phyloP scores from a whole-genome alignment of 2,888 invertebrate genomes.

The Microplitis manilae region DNA sequence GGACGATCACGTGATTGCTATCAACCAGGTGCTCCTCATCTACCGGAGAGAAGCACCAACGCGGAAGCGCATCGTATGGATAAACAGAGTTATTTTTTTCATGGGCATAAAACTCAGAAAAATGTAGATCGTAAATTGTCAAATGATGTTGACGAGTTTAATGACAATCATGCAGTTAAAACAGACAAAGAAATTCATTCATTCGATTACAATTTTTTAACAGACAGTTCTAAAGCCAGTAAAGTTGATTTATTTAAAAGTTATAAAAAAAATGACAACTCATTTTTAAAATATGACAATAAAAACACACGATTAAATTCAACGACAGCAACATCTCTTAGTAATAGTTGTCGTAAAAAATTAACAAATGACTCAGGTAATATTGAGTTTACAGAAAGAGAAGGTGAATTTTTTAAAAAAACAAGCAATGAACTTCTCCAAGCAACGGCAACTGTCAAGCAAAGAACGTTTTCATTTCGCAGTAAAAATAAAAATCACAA shows the following conservation, averaged over 20 bases:
- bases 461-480: conserved; percentile 58
- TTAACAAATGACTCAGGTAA: conserved; percentile 54
- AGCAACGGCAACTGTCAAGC: conserved; percentile 41
- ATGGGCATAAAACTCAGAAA: conserved; percentile 67
- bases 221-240: neutral
- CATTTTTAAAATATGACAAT: neutral
- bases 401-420: conserved; percentile 63
- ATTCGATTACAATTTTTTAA: conserved; percentile 6
- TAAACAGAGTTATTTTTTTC: conserved; percentile 67
- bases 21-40: conserved; percentile 39
- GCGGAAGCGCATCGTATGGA: conserved; percentile 57
- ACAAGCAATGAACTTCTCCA: conserved; percentile 56
- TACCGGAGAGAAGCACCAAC: conserved; percentile 46
- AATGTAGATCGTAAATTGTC: conserved; percentile 54
- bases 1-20: conserved; percentile 48
- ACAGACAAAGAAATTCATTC: neutral
- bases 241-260: too few species aligned
- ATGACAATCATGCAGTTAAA: conserved; percentile 15
- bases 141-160: conserved; percentile 16
- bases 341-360: conserved; percentile 38
- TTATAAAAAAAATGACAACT: neutral
- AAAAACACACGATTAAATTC: conserved; percentile 51
- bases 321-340: conserved; percentile 43
- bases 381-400: conserved; percentile 61
- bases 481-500: conserved; percentile 56